A percentile compares a stretch with the other conserved stretches of the same genome.
Conservation (phyloP, 2,888 invertebrate species). For the Leptinotarsa peninsularis region DNA sequence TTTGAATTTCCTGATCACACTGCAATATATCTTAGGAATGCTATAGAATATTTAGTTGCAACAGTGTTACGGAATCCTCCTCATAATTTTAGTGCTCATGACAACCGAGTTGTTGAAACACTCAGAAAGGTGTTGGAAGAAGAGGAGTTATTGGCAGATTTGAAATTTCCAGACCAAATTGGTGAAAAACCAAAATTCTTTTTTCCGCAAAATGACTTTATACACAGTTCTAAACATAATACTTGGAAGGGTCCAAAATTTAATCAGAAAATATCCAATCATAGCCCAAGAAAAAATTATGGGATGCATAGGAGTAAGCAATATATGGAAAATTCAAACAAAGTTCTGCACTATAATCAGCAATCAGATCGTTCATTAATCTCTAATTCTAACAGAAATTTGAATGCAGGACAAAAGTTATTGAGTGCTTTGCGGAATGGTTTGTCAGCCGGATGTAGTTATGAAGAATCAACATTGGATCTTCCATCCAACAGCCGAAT, state of each 20-base stretch:
- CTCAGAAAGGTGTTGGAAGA: conserved; percentile 76
- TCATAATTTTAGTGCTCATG: conserved; percentile 73
- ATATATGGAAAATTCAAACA: neutral
- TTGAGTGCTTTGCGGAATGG: conserved; percentile 22
- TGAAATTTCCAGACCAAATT: conserved; percentile 79
- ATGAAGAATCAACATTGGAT: neutral
- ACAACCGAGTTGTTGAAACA: conserved; percentile 63
- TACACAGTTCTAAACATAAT: neutral
- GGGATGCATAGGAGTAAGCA: neutral
- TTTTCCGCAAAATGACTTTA: conserved; percentile 35
- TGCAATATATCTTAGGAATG: conserved; percentile 50
- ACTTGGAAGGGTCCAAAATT: neutral
- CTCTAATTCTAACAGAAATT: conserved; percentile 19
- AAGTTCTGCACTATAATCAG: neutral
- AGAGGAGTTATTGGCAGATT: conserved; percentile 78
- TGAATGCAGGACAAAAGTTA: conserved; percentile 20
- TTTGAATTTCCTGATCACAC: conserved; percentile 51
- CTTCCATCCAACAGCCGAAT: neutral
- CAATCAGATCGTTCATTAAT: neutral
- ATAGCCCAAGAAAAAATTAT: neutral
- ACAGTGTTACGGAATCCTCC: conserved; percentile 72
- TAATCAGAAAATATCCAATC: neutral
- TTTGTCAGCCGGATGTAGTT: neutral
- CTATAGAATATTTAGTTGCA: conserved; percentile 51
- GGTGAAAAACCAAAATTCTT: conserved; percentile 78